Conservation (phyloP, 1,140 invertebrate genomes). For the Colletes latitarsis region DNA sequence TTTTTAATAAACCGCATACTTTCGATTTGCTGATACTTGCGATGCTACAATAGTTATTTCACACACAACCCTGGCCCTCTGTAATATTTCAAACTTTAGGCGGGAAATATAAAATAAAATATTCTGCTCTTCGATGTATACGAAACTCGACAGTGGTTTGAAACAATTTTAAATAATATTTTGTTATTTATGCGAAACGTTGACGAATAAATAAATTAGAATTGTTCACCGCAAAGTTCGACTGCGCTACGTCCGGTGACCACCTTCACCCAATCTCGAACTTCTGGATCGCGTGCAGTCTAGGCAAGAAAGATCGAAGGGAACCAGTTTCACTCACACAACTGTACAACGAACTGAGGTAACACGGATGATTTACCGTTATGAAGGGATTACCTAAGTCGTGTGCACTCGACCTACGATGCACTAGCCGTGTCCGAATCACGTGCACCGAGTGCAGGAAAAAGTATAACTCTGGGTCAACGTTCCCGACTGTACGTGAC, state of each 20-base stretch:
- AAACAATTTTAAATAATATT: too few relatives aligned
- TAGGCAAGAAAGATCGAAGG: neutral
- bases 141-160: too few relatives aligned
- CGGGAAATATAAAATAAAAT: too few relatives aligned
- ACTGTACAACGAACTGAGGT: neutral
- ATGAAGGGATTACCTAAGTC: neutral
- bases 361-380: slow-evolving; percentile 18
- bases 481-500: neutral
- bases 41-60: too few relatives aligned
- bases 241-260: neutral
- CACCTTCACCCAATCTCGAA: neutral
- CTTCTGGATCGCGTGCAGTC: neutral
- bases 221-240: neutral
- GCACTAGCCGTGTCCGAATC: neutral
- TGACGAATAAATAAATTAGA: too few relatives aligned
- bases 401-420: slow-evolving; percentile 5
- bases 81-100: too few relatives aligned
- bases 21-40: too few relatives aligned
- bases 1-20: too few relatives aligned
- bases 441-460: neutral
- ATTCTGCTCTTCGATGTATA: too few relatives aligned
- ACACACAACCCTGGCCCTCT: too few relatives aligned
- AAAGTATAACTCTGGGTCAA: slow-evolving; percentile 30
- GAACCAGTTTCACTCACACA: slow-evolving; percentile 5
- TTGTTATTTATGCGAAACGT: too few relatives aligned